Evolutionary conservation across 2,888 invertebrate species (phyloP).

Genomic region (Adineta ricciae): DNA sequence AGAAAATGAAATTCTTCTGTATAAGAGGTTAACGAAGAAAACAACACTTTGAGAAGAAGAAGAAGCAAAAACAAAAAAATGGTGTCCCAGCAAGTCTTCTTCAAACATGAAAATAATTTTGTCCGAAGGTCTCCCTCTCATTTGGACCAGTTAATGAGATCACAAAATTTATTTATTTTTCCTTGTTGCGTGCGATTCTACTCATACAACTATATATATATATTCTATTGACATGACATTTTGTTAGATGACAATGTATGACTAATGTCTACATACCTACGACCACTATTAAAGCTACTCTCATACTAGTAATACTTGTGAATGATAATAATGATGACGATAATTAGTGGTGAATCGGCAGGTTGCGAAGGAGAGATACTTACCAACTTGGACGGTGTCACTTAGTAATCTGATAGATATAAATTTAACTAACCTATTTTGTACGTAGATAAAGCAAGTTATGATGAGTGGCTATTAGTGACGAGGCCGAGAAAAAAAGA

Average conservation of each 20-base stretch:
- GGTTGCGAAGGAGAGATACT: not conserved
- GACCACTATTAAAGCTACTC: not conserved
- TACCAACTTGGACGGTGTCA: not conserved
- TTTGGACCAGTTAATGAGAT: not conserved
- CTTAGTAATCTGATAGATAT: not conserved
- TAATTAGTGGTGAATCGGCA: not conserved
- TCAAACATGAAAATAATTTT: not conserved
- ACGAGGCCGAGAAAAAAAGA: not conserved
- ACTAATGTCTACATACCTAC: not conserved
- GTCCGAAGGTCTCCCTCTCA: not conserved
- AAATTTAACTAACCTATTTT: not conserved
- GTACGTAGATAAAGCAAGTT: not conserved
- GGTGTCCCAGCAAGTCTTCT: not conserved
- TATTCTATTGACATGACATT: constrained; percentile 9
- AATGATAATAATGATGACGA: not conserved
- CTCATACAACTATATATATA: not conserved
- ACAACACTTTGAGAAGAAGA: not conserved
- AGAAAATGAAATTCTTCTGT: not conserved
- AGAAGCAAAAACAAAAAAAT: not conserved
- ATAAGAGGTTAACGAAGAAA: not conserved
- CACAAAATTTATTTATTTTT: not conserved
- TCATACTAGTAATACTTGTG: not conserved
- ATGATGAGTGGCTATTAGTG: not conserved
- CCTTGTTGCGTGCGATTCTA: not conserved
- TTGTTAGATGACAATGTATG: not conserved